phyloP scores from a whole-genome alignment of 2,888 invertebrate species.

The Dicyrtomina minuta region DNA sequence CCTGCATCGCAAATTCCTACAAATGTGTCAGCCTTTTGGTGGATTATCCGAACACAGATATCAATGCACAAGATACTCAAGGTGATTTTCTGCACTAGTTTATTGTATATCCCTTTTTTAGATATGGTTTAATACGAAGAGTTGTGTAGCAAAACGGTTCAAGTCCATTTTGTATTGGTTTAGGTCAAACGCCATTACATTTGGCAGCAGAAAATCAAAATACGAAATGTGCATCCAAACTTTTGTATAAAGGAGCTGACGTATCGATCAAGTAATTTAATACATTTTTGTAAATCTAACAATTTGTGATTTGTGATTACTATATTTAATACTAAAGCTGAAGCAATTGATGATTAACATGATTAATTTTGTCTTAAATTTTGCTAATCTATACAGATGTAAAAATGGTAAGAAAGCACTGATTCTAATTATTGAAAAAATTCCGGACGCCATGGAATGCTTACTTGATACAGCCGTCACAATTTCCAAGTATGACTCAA shows the following conservation, averaged over 20 bases:
- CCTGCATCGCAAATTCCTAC: constrained; percentile 43
- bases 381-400: constrained; percentile 40
- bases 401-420: constrained; percentile 50
- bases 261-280: constrained; percentile 48
- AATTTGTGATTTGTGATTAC: neutral
- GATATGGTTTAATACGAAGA: too few species aligned
- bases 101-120: too few species aligned
- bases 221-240: constrained; percentile 47
- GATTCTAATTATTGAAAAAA: constrained; percentile 50
- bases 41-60: constrained; percentile 46
- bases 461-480: constrained; percentile 48
- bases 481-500: constrained; percentile 50
- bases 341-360: too few species aligned
- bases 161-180: neutral
- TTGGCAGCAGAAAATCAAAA: constrained; percentile 51
- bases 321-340: too few species aligned
- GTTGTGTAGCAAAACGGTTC: too few species aligned
- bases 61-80: constrained; percentile 49
- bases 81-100: constrained; percentile 36
- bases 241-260: constrained; percentile 50
- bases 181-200: constrained; percentile 41
- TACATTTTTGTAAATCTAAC: neutral
- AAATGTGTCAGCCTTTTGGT: constrained; percentile 40
- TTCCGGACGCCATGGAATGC: constrained; percentile 52
- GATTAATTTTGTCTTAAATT: too few species aligned